A percentile compares a stretch with the other conserved stretches of the same genome.
These are phyloP conservation scores for Poicephalus meyeri DNA, from an alignment of 2,113 vertebrate species.

Conservation along the genomic window DNA sequence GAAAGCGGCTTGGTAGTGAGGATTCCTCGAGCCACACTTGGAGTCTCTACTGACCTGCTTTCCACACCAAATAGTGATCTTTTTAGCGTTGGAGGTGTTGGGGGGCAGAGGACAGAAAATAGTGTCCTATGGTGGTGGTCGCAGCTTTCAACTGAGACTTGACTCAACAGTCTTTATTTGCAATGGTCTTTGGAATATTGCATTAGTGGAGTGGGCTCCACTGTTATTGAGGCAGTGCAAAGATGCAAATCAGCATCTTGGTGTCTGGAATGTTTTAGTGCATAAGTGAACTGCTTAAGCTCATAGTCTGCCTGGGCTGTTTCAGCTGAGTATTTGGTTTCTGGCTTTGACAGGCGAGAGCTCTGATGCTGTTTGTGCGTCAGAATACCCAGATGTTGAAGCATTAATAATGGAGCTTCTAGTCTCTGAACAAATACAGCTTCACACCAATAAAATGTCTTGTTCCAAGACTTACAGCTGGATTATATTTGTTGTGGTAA, in stretches of 20 bases:
- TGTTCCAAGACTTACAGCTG: slow-evolving; percentile 45
- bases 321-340: not conserved
- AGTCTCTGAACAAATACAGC: slow-evolving; percentile 38
- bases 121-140: not conserved
- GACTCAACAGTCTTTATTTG: not conserved
- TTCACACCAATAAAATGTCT: slow-evolving; percentile 50
- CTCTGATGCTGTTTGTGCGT: not conserved
- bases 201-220: slow-evolving; percentile 20
- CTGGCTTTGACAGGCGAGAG: not conserved
- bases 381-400: slow-evolving; percentile 20
- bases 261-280: not conserved
- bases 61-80: slow-evolving; percentile 65
- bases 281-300: not conserved
- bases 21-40: slow-evolving; percentile 80
- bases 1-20: slow-evolving; percentile 89
- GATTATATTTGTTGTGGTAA: slow-evolving; percentile 36
- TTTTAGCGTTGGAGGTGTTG: not conserved
- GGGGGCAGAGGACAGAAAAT: not conserved
- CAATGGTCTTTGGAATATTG: slow-evolving; percentile 62
- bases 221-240: not conserved
- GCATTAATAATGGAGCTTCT: slow-evolving; percentile 25
- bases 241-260: not conserved
- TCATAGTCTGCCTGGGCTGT: not conserved
- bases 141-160: not conserved
- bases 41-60: slow-evolving; percentile 93